These are phyloP conservation scores for Rhopalosiphum nymphaeae DNA, from an alignment of 2,888 invertebrate genomes.

Conservation along the genomic window DNA sequence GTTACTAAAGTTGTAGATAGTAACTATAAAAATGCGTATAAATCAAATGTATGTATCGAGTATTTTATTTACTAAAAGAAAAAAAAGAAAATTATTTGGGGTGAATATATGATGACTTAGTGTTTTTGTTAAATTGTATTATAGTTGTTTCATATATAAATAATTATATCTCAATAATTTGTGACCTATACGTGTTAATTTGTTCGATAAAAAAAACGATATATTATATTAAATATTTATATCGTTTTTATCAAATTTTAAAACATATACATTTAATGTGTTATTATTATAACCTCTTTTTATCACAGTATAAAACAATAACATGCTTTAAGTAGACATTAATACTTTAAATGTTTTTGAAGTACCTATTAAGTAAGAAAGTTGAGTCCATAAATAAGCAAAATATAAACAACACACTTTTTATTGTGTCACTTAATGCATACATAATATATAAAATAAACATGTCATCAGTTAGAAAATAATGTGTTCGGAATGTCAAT, in stretches of 20 bases:
- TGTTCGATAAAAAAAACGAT: background rate
- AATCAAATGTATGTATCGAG: too few relatives aligned
- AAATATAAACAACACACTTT: background rate
- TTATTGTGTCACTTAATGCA: background rate
- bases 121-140: background rate
- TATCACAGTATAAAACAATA: background rate
- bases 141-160: background rate
- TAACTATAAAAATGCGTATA: background rate
- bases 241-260: background rate
- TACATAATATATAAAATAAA: background rate
- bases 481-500: slow-evolving; percentile 4
- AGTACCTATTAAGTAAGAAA: background rate
- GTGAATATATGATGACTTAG: background rate
- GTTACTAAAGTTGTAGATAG: background rate
- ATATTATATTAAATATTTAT: background rate
- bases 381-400: background rate
- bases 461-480: slow-evolving; percentile 2
- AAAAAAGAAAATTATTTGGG: background rate
- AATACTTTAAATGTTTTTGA: background rate
- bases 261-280: background rate
- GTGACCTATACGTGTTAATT: background rate
- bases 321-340: background rate
- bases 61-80: background rate
- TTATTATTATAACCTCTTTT: background rate
- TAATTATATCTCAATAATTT: background rate